Conservation (phyloP, 2,797 vertebrate species). For the Spea hammondii region DNA sequence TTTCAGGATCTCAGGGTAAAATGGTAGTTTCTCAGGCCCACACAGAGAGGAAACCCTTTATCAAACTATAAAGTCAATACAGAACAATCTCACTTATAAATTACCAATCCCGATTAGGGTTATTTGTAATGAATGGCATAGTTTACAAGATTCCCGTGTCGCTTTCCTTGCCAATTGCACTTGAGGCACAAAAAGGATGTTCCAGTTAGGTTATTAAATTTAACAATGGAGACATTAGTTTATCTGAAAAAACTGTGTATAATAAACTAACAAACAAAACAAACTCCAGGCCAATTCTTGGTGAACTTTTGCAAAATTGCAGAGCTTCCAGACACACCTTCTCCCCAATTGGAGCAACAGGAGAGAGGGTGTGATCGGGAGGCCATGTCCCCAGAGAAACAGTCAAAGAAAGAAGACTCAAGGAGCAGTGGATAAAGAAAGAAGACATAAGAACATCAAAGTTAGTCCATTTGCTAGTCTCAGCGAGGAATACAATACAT, state of each 20-base stretch:
- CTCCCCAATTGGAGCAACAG: too few species aligned
- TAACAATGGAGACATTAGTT: slow-evolving; percentile 43
- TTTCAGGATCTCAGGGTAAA: too few species aligned
- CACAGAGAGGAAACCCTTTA: slow-evolving; percentile 33
- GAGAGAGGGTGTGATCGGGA: too few species aligned
- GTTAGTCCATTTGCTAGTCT: too few species aligned
- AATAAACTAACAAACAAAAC: slow-evolving; percentile 31
- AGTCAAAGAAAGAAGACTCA: too few species aligned
- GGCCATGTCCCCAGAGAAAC: too few species aligned
- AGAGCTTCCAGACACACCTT: too few species aligned
- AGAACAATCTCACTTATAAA: slow-evolving; percentile 49
- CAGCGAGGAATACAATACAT: too few species aligned
- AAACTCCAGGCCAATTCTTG: slow-evolving; percentile 1
- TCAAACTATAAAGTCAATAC: slow-evolving; percentile 52
- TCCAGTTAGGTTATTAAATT: slow-evolving; percentile 47
- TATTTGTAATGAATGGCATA: slow-evolving; percentile 50
- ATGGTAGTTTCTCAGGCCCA: too few species aligned
- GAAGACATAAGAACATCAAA: too few species aligned
- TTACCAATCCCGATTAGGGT: slow-evolving; percentile 52
- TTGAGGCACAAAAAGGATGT: slow-evolving; percentile 37
- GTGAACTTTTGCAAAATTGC: too few species aligned
- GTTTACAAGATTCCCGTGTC: slow-evolving; percentile 34
- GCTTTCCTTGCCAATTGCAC: slow-evolving; percentile 47
- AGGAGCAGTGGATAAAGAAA: too few species aligned
- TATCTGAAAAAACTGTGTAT: slow-evolving; percentile 29